Base-by-base conservation (phyloP, 2,888 invertebrate genomes). In the Amphipyra berbera region DNA sequence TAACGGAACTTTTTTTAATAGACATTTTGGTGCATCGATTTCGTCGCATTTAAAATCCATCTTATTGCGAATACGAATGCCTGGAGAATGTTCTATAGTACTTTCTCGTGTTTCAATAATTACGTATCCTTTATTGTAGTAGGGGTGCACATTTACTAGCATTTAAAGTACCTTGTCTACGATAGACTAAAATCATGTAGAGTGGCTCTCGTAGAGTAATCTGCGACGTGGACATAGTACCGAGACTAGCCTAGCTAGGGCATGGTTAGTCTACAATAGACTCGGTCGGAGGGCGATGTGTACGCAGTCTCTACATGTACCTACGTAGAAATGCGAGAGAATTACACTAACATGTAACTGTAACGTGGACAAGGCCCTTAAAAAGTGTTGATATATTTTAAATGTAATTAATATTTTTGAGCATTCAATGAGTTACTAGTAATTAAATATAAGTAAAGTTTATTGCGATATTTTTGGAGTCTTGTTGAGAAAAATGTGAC, bases 31-130 rank as follows among this genome's bases (percentile, higher is more conserved):
- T 45, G 7, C 10, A 42, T 0, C 1, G 12, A 52, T 61, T 70
- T 66, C 42, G n/a, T 61, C 46, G 70, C 46, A 67, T 70, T 71
- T 61, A 58, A 48, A 27, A 37, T 52, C 30, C 52, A 56, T 9
- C 38, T 42, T 40, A 47, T 60, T 56, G 44, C 64, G 33, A 59
- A 44, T 50, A 2, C 30, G 33, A 10, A 8, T 64, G 30, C 0
- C n/a, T 54, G 14, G 2, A 47, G 10, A 52, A 27, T 48, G 53
- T 35, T 46, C 3, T 38, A 15, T 14, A 63, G 33, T 54, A 40
- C 33, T 14, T 47, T 63, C 9, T 35, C 8, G 5, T 45, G 8
- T 12, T 46, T 44, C n/a, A 57, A 54, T 14, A 27, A 57, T 57
- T 50, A 41, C 40, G 12, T 50, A 50, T 66, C 53, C 37, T 30